Base-by-base conservation (phyloP, 2,888 invertebrate species). In the Neria commutata region DNA sequence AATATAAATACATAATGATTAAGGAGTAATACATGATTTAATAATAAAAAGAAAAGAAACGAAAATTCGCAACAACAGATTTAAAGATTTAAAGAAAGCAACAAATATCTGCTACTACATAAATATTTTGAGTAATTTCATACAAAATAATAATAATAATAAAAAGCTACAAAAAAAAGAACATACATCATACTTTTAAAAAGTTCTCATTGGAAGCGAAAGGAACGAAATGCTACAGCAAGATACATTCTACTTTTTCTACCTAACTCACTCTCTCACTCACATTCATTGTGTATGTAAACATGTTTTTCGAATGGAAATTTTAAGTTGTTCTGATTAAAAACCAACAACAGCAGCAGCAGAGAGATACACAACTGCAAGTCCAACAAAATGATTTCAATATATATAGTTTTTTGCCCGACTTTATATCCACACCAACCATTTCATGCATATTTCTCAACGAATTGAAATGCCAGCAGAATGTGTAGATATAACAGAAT, bases 51-150 rank as follows among this genome's bases (percentile, higher is more conserved):
- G 49, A 50, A 58, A 64, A 58, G 61, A 68, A 61, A 67, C 63
- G 51, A 53, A 60, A 61, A 60, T 40, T 24, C 58, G 62, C 64
- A 67, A 68, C 62, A n/a, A n/a, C n/a, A n/a, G n/a, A n/a, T n/a
- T n/a, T n/a, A n/a, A n/a, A n/a, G n/a, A 67, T 11, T 19, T 45
- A 49, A 56, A 60, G 54, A 40, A 76, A 70, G 68, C 66, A 69
- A 71, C 67, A 68, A 65, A 71, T 64, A 70, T 74, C 68, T 73
- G 69, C 72, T 72, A 73, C 70, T 72, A 70, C 68, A 74, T 73
- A 75, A 71, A 71, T 72, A 69, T 69, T 75, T 76, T 76, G 75
- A 60, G 63, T 63, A 65, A 60, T 62, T 75, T 76, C 70, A 73
- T 74, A 75, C 64, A 71, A 71, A 67, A 72, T 46, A 64, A 67